Base-by-base conservation (phyloP, 2,797 vertebrate genomes). In the Echiichthys vipera region DNA sequence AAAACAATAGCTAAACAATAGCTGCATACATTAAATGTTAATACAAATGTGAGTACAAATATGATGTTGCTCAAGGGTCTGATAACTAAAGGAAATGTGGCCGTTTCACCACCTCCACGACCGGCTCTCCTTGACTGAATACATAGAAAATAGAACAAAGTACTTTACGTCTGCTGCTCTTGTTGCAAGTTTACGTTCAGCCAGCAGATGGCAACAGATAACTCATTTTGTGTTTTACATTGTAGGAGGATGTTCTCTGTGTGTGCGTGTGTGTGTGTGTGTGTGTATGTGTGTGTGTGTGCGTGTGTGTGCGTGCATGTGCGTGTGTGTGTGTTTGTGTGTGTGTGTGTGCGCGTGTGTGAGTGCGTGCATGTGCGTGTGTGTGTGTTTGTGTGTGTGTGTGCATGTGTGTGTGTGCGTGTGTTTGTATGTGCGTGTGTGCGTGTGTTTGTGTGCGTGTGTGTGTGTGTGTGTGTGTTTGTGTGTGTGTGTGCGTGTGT, bases 171-270 rank as follows among this genome's bases (percentile, higher is more conserved):
- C 34, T 5, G 12, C 11, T 36, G 34, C 1, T 3, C 1, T 25
- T 22, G 18, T 25, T 51, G 43, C 42, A 75, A 17, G 2, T 65
- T 7, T 32, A 3, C 15, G 0, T 53, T 77, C 7, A 25, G 53
- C 67, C 88, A 88, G 54, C 27, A 90, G 90, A 46, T 36, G 83
- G 85, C 62, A 58, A 37, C 73, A 90, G 15, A 71, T 20, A 2
- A 45, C 34, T 30, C 1, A 5, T 57, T 30, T 64, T 9, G 1
- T 27, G 24, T 6, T 18, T 32, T n/a, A 2, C 24, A 27, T 32
- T 27, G 22, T 40, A 30, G 11, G 30, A 18, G 9, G 39, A 39
- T n/a, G 49, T 40, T 14, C 18, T 18, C 17, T 43, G 15, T 45
- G 18, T 59, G 34, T 36, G 3, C n/a, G n/a, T n/a, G 10, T 29